phyloP scores from a whole-genome alignment of 2,888 invertebrate species.

The Drosophila atripex region DNA sequence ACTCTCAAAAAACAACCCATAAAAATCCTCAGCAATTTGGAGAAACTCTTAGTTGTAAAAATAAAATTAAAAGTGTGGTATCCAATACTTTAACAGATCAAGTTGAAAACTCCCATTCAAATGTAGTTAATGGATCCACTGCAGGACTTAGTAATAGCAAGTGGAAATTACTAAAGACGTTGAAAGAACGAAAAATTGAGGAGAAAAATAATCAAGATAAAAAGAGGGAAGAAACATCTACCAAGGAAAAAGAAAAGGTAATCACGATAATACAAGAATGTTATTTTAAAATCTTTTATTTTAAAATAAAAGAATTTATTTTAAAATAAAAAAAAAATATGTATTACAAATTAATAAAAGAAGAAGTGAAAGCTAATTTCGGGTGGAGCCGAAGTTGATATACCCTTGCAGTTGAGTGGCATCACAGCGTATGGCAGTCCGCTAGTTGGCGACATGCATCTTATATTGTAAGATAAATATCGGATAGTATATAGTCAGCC shows the following conservation, averaged over 20 bases:
- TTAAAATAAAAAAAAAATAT: too few relatives aligned
- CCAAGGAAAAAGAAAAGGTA: slow-evolving; percentile 89
- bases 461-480: too few relatives aligned
- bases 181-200: slow-evolving; percentile 95
- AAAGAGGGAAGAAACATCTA: slow-evolving; percentile 86
- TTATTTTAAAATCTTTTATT: too few relatives aligned
- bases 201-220: slow-evolving; percentile 90
- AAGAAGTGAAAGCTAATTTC: too few relatives aligned
- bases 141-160: slow-evolving; percentile 90
- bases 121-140: slow-evolving; percentile 75
- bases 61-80: neutral
- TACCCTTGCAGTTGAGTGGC: too few relatives aligned
- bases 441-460: too few relatives aligned
- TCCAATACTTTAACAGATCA: slow-evolving; percentile 54
- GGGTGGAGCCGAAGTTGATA: too few relatives aligned
- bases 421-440: too few relatives aligned
- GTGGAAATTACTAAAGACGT: slow-evolving; percentile 95
- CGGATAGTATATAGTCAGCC: too few relatives aligned
- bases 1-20: neutral
- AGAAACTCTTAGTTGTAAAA: neutral
- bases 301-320: too few relatives aligned
- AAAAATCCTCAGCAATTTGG: neutral
- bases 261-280: slow-evolving; percentile 56
- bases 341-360: too few relatives aligned
- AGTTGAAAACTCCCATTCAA: slow-evolving; percentile 79